These are phyloP conservation scores for Hyaena hyaena DNA, from an alignment of 2,113 vertebrate species.

Conservation along the genomic window DNA sequence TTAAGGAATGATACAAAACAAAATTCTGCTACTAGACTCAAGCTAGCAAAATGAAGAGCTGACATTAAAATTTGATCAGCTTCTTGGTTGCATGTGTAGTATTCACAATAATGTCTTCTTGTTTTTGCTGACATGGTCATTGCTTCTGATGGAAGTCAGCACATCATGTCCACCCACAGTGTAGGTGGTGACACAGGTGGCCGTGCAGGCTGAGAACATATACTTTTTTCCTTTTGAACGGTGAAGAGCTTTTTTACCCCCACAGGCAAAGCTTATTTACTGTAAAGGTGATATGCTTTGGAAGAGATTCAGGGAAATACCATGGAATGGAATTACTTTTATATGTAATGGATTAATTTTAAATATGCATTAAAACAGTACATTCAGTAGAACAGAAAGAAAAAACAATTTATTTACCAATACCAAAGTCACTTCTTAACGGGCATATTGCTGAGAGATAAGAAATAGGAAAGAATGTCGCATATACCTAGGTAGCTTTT, in stretches of 20 bases:
- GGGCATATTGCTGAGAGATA: neutral
- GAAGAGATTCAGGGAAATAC: neutral
- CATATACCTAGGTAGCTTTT: neutral
- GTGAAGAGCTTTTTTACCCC: neutral
- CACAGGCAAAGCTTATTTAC: conserved; percentile 16
- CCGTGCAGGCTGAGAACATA: neutral
- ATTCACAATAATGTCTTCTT: neutral
- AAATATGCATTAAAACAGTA: neutral
- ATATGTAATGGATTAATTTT: neutral
- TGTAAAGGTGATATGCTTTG: neutral
- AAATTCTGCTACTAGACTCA: neutral
- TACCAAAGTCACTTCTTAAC: neutral
- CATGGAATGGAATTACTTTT: conserved; percentile 13
- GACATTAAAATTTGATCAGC: neutral
- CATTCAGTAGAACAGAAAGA: neutral
- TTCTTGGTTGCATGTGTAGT: neutral
- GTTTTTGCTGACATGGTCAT: neutral
- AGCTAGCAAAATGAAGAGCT: neutral
- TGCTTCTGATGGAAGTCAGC: neutral
- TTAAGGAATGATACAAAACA: neutral
- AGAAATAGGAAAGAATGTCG: neutral
- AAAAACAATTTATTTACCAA: neutral
- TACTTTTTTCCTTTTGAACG: neutral
- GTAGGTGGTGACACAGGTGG: neutral
- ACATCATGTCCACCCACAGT: accelerated